These are phyloP conservation scores for Rhizoglyphus robini DNA, from an alignment of 1,140 invertebrate species.

Conservation along the genomic window DNA sequence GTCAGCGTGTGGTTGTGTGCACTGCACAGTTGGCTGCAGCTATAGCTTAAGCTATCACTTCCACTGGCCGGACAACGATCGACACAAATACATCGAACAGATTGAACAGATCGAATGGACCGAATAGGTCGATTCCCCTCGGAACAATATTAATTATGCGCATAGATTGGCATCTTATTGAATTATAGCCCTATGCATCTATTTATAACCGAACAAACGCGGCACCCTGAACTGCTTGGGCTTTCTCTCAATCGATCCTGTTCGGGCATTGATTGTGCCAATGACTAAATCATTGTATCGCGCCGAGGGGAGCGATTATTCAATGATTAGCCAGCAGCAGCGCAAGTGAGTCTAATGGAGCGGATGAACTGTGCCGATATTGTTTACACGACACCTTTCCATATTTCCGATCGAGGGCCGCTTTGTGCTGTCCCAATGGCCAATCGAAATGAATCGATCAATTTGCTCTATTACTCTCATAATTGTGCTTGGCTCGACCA, in stretches of 20 bases:
- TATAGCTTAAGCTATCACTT: no score
- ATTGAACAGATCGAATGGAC: neutral
- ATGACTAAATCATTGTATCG: conserved; percentile 5
- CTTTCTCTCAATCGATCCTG: neutral
- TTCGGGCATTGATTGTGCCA: neutral
- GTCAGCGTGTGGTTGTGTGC: neutral
- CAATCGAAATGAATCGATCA: neutral
- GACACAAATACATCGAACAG: no score
- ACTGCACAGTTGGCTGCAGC: neutral
- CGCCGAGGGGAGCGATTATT: neutral
- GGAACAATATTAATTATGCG: conserved; percentile 7
- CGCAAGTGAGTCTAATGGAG: neutral
- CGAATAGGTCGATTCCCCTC: neutral
- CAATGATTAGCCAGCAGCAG: neutral
- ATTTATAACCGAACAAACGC: neutral
- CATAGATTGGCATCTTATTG: conserved; percentile 12
- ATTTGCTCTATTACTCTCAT: neutral
- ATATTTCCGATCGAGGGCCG: no score
- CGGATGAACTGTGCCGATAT: neutral
- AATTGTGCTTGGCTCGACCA: no score
- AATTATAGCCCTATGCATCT: conserved; percentile 3
- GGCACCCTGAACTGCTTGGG: neutral
- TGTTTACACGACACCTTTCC: no score
- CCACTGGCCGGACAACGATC: no score
- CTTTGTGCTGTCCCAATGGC: neutral